A percentile compares a stretch with the other conserved stretches of the same genome.
Evolutionary conservation across 2,113 vertebrate genomes (phyloP).

Genomic region (Furnarius figulus): DNA sequence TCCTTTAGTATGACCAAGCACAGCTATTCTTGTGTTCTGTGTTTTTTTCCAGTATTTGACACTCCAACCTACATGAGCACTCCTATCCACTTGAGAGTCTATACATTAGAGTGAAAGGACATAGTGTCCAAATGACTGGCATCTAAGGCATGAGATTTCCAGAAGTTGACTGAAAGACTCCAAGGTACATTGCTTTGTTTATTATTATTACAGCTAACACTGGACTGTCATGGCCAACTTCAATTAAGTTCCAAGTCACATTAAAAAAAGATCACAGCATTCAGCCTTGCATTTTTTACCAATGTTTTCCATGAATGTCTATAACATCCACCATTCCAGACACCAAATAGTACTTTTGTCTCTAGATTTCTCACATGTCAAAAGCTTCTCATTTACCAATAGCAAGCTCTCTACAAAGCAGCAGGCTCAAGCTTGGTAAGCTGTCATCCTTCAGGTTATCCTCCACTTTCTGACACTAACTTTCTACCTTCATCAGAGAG

Average conservation of each 20-base stretch:
- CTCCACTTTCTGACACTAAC: neutral
- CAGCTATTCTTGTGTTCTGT: neutral
- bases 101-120: neutral
- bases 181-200: neutral
- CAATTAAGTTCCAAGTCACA: neutral
- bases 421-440: neutral
- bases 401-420: neutral
- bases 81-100: neutral
- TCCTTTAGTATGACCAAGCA: neutral
- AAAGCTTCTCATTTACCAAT: constrained; percentile 3
- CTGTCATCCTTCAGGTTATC: neutral
- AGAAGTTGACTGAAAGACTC: neutral
- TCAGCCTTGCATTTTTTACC: neutral
- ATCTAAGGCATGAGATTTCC: neutral
- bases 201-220: neutral
- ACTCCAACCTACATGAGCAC: neutral
- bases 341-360: neutral
- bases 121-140: neutral
- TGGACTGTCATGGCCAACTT: neutral
- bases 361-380: neutral
- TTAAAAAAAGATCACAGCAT: neutral
- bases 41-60: neutral
- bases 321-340: neutral
- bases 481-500: neutral
- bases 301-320: neutral